Percentiles rank a stretch among this genome's conserved stretches.
phyloP scores from a whole-genome alignment of 2,888 invertebrate genomes.

The Macaria notata region DNA sequence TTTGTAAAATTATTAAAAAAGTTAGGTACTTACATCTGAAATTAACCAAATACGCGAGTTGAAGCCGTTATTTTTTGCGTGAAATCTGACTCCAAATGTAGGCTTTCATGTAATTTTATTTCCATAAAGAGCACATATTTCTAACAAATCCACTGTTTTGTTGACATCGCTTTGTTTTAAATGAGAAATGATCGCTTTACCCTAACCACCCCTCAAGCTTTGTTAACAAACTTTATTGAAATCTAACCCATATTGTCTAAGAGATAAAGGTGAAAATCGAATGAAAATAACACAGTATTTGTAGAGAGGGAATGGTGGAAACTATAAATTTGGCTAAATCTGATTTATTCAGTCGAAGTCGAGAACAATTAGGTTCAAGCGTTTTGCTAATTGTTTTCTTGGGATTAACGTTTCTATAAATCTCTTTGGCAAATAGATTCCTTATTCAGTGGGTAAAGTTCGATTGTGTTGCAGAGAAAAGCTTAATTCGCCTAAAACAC shows the following conservation, averaged over 20 bases:
- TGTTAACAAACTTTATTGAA: slow-evolving; percentile 6
- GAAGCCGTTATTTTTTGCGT: too few relatives aligned
- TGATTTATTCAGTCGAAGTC: slow-evolving; percentile 39
- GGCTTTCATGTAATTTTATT: slow-evolving; percentile 4
- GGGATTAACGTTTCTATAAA: slow-evolving; percentile 1
- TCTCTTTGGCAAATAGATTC: neutral
- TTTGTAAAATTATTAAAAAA: too few relatives aligned
- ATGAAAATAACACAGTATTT: neutral
- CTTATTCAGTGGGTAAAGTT: too few relatives aligned
- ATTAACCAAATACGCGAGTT: too few relatives aligned
- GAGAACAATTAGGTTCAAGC: slow-evolving; percentile 1
- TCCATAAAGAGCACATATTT: slow-evolving; percentile 31
- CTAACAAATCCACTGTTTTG: slow-evolving; percentile 33
- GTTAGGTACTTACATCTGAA: too few relatives aligned
- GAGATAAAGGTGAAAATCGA: neutral
- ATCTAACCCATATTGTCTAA: neutral
- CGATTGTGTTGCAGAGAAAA: too few relatives aligned
- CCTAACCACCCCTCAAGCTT: slow-evolving; percentile 25
- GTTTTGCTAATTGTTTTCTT: slow-evolving; percentile 2
- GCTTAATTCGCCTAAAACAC: too few relatives aligned
- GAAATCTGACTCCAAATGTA: too few relatives aligned
- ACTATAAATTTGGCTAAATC: slow-evolving; percentile 40
- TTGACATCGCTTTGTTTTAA: slow-evolving; percentile 55
- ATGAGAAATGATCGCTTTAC: slow-evolving; percentile 58
- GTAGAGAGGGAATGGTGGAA: slow-evolving; percentile 8